Evolutionary conservation across 1,140 invertebrate species (phyloP).

Genomic region (Tetranychus cinnabarinus): DNA sequence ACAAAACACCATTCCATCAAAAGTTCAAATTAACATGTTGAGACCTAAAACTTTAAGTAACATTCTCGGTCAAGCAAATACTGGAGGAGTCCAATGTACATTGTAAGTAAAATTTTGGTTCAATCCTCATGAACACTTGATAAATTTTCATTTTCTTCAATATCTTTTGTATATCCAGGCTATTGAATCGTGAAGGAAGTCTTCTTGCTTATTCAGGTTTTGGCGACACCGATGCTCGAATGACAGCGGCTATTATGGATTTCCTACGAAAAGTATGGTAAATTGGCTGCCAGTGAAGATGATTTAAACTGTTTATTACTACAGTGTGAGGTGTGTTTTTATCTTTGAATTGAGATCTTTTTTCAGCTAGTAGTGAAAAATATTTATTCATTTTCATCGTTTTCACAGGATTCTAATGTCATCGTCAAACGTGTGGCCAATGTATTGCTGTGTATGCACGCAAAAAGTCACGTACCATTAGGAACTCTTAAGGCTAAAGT

Average conservation of each 20-base stretch:
- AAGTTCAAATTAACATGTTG: conserved; percentile 50
- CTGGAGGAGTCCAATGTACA: conserved; percentile 70
- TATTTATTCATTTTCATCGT: neutral
- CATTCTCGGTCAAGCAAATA: conserved; percentile 77
- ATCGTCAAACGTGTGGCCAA: conserved; percentile 56
- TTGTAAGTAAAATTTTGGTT: conserved; percentile 33
- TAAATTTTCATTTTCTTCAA: neutral
- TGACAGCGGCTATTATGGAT: conserved; percentile 90
- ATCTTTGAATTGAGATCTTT: neutral
- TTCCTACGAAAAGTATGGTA: conserved; percentile 75
- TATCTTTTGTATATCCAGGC: conserved; percentile 36
- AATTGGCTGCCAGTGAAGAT: conserved; percentile 68
- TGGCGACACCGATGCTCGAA: conserved; percentile 70
- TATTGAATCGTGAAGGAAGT: conserved; percentile 74
- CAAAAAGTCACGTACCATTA: conserved; percentile 63
- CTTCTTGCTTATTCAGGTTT: conserved; percentile 78
- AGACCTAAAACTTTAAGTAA: conserved; percentile 78
- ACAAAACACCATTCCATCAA: too few relatives aligned
- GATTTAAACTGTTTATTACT: conserved; percentile 60
- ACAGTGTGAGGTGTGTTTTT: conserved; percentile 46
- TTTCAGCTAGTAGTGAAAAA: neutral
- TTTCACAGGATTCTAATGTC: conserved; percentile 38
- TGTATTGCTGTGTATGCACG: conserved; percentile 70
- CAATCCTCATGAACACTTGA: neutral
- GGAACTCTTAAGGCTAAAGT: conserved; percentile 70